Conservation (phyloP, 2,888 invertebrate species). For the Dendrolimus pini region DNA sequence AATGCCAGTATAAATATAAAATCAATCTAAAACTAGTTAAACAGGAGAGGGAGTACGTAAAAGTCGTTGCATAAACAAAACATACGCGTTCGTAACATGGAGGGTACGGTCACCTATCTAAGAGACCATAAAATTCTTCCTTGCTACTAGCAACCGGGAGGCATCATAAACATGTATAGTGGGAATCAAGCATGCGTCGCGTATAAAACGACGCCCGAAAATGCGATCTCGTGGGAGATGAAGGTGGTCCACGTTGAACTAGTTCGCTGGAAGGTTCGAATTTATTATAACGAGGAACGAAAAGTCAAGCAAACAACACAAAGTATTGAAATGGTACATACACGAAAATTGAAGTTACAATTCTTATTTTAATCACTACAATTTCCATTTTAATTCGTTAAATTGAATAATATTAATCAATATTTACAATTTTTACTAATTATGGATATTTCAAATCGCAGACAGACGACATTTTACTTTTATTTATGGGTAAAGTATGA, state of each 20-base stretch:
- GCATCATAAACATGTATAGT: conserved; percentile 74
- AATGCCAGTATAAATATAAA: not conserved
- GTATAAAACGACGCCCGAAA: conserved; percentile 70
- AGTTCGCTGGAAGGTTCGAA: conserved; percentile 24
- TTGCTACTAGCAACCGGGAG: conserved; percentile 43
- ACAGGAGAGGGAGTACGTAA: not conserved
- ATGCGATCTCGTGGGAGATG: conserved; percentile 66
- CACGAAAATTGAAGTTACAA: no score
- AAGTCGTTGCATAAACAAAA: conserved; percentile 26
- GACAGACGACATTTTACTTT: no score
- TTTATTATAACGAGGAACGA: no score
- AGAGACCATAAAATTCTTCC: conserved; percentile 61
- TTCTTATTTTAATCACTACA: no score
- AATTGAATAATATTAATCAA: no score
- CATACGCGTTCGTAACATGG: conserved; percentile 25
- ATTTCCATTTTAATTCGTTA: no score
- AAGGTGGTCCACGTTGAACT: conserved; percentile 32
- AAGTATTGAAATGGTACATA: no score
- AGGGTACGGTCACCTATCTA: conserved; percentile 54
- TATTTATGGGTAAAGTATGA: no score
- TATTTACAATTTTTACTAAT: no score
- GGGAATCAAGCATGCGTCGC: conserved; percentile 73
- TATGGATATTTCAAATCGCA: no score
- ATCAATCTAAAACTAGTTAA: not conserved
- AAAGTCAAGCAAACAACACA: no score